Conservation (phyloP, 2,888 invertebrate species). For the Dryobotodes eremita region DNA sequence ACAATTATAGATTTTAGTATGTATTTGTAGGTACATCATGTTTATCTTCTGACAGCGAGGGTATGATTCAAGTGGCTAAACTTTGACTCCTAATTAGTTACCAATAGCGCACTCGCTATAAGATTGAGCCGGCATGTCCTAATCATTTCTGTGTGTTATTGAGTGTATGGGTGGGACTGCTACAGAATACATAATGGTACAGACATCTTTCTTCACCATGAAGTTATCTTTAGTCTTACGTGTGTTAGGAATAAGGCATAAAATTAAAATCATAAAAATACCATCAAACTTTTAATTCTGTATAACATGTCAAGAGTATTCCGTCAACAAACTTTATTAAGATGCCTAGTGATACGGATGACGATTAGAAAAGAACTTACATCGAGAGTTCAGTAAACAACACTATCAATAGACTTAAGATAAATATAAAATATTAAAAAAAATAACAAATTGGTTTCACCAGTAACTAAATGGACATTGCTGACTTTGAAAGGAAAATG, state of each 20-base stretch:
- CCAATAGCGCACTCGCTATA: background rate
- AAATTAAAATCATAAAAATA: slow-evolving; percentile 8
- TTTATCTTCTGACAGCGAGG: background rate
- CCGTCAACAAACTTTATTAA: slow-evolving; percentile 56
- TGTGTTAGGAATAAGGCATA: slow-evolving; percentile 3
- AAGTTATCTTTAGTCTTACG: background rate
- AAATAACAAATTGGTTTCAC: slow-evolving; percentile 71
- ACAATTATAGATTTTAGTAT: background rate
- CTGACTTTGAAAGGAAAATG: slow-evolving; percentile 72
- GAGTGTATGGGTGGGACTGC: background rate
- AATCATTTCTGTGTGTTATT: background rate
- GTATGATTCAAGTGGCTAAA: no score
- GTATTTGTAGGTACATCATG: background rate
- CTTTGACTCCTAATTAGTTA: background rate
- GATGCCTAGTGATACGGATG: slow-evolving; percentile 62
- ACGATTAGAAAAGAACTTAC: slow-evolving; percentile 57
- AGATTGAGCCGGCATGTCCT: background rate
- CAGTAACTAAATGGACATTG: slow-evolving; percentile 72
- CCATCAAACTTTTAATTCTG: slow-evolving; percentile 49
- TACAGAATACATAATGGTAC: background rate
- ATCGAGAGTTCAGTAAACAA: slow-evolving; percentile 50
- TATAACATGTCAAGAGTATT: slow-evolving; percentile 59
- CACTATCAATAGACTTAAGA: slow-evolving; percentile 42
- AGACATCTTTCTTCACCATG: background rate
- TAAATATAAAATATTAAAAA: slow-evolving; percentile 35